phyloP scores from a whole-genome alignment of 1,140 invertebrate species.

The Drosophila truncata region DNA sequence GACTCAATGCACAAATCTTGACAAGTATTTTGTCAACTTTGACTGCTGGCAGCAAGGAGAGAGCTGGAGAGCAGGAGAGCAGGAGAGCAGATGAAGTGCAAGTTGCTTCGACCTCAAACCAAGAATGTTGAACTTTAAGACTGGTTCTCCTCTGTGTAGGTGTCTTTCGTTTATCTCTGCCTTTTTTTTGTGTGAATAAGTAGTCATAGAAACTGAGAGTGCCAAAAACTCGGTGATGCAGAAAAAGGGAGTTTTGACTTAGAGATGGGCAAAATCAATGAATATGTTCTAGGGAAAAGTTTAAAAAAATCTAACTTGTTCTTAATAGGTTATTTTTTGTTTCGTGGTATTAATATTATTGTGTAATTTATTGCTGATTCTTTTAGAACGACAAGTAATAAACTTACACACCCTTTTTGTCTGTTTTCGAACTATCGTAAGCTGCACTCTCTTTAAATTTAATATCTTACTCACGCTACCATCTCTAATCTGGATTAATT shows the following conservation, averaged over 20 bases:
- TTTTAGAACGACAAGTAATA: neutral
- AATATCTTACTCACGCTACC: slow-evolving; percentile 7
- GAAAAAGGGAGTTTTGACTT: slow-evolving; percentile 28
- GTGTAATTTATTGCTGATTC: neutral
- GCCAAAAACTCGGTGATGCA: slow-evolving; percentile 29
- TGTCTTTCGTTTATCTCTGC: slow-evolving; percentile 24
- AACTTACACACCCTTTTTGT: neutral
- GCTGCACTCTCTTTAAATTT: neutral
- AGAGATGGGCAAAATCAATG: neutral
- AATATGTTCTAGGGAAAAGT: too few species aligned
- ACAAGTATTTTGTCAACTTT: slow-evolving; percentile 82
- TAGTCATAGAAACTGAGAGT: slow-evolving; percentile 69
- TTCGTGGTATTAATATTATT: neutral
- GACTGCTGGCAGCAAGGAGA: slow-evolving; percentile 23
- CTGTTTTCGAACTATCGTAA: too few species aligned
- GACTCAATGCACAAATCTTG: slow-evolving; percentile 69
- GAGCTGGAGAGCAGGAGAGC: slow-evolving; percentile 3
- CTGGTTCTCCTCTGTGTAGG: slow-evolving; percentile 14
- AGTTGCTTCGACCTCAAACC: slow-evolving; percentile 41
- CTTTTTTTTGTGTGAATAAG: slow-evolving; percentile 12
- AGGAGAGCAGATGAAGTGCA: slow-evolving; percentile 47
- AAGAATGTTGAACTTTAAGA: slow-evolving; percentile 59
- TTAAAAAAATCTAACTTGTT: neutral
- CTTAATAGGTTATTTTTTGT: neutral
- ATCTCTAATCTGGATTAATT: slow-evolving; percentile 28